These are phyloP conservation scores for Aplocera efformata DNA, from an alignment of 2,888 invertebrate genomes.

Conservation along the genomic window DNA sequence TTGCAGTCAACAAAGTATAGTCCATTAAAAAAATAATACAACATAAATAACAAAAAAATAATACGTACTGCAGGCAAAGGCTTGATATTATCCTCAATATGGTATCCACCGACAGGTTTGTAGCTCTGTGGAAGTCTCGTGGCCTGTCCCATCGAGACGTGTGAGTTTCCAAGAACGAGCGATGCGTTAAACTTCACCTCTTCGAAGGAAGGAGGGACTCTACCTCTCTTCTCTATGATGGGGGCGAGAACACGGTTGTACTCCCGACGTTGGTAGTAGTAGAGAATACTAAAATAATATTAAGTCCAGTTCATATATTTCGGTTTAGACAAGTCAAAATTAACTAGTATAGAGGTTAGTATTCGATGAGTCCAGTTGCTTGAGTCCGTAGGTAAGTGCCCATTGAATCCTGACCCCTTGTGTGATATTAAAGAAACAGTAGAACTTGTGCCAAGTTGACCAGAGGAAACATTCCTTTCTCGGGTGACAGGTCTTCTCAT, in stretches of 20 bases:
- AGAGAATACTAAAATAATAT: conserved; percentile 10
- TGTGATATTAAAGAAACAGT: no score
- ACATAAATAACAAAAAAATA: no score
- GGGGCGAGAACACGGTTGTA: conserved; percentile 29
- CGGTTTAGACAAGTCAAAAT: no score
- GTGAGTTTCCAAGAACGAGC: conserved; percentile 49
- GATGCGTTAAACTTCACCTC: conserved; percentile 49
- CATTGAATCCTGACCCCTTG: no score
- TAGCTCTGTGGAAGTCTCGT: conserved; percentile 48
- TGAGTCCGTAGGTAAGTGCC: no score
- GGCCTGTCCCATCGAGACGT: conserved; percentile 42
- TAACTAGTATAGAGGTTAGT: no score
- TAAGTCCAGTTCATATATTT: not conserved
- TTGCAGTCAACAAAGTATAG: no score
- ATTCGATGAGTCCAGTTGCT: no score
- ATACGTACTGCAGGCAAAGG: conserved; percentile 47
- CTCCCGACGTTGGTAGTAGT: conserved; percentile 12
- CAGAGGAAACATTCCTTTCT: no score
- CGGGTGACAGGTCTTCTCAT: no score
- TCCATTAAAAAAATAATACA: no score
- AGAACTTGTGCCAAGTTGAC: no score
- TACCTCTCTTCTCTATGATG: conserved; percentile 38
- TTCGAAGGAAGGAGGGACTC: conserved; percentile 36
- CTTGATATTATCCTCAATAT: conserved; percentile 43
- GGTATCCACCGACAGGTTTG: conserved; percentile 53